Evolutionary conservation across 2,888 invertebrate genomes (phyloP).

Genomic region (Meganola albula): DNA sequence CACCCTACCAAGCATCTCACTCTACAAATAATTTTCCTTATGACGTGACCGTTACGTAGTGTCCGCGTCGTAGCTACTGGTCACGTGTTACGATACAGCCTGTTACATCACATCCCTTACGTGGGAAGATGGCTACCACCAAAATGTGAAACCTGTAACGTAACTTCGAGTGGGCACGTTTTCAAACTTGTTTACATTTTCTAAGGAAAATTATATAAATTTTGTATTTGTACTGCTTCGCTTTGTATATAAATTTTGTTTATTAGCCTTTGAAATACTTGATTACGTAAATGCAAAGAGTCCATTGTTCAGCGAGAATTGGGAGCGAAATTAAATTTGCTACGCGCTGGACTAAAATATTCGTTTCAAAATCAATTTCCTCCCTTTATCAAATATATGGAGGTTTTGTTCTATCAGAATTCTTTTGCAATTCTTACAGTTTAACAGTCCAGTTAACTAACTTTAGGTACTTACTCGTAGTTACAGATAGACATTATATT

Average conservation of each 20-base stretch:
- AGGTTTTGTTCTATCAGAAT: no score
- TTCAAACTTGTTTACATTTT: slow-evolving; percentile 31
- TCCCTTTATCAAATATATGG: slow-evolving; percentile 11
- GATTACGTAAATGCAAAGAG: slow-evolving; percentile 22
- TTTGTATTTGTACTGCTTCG: slow-evolving; percentile 32
- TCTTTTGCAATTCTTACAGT: no score
- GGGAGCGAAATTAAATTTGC: slow-evolving; percentile 14
- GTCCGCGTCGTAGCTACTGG: slow-evolving; percentile 35
- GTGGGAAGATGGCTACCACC: slow-evolving; percentile 40
- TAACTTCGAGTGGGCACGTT: slow-evolving; percentile 32
- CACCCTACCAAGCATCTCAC: slow-evolving; percentile 21
- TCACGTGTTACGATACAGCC: slow-evolving; percentile 39
- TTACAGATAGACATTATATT: no score
- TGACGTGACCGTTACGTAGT: slow-evolving; percentile 56
- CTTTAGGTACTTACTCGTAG: no score
- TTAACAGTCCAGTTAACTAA: no score
- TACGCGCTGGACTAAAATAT: slow-evolving; percentile 8
- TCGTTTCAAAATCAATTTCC: slow-evolving; percentile 11
- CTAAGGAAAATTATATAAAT: slow-evolving; percentile 25
- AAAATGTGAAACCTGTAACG: slow-evolving; percentile 33
- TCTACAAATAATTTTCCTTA: slow-evolving; percentile 34
- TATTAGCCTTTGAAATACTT: slow-evolving; percentile 23
- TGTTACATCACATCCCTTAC: slow-evolving; percentile 30
- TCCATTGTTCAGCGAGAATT: slow-evolving; percentile 12
- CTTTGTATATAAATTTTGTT: slow-evolving; percentile 26